These are phyloP conservation scores for Nomada fucata DNA, from an alignment of 2,888 invertebrate genomes.

Conservation along the genomic window DNA sequence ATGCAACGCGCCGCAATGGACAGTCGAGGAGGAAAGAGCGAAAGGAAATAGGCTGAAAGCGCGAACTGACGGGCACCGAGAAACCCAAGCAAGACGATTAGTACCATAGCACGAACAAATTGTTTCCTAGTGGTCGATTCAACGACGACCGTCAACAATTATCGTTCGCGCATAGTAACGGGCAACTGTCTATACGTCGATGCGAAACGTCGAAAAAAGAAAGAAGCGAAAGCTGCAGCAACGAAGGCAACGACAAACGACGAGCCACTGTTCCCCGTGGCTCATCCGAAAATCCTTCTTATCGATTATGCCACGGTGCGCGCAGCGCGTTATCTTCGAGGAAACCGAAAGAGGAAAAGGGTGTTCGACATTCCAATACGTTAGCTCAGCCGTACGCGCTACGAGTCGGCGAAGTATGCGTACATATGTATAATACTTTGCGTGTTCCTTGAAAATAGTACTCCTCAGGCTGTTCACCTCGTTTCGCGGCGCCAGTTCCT, in stretches of 20 bases:
- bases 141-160: conserved; percentile 9
- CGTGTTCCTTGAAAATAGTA: conserved; percentile 39
- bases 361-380: conserved; percentile 35
- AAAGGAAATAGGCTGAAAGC: conserved; percentile 42
- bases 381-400: conserved; percentile 24
- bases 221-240: neutral
- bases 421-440: conserved; percentile 6
- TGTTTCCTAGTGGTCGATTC: conserved; percentile 11
- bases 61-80: neutral
- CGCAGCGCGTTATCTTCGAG: conserved; percentile 54
- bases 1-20: conserved; percentile 4
- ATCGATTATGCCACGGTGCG: conserved; percentile 65
- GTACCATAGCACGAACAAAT: conserved; percentile 7
- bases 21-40: conserved; percentile 7
- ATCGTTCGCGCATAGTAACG: conserved; percentile 17
- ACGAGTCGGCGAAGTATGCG: neutral
- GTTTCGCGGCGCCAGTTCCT: conserved; percentile 5
- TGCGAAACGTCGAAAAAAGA: neutral
- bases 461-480: neutral
- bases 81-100: conserved; percentile 19
- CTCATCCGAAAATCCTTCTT: conserved; percentile 48
- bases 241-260: neutral
- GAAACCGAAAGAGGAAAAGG: conserved; percentile 39
- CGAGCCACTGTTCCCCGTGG: neutral
- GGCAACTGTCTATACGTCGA: neutral